These are phyloP conservation scores for Octodon degus DNA, from an alignment of 2,113 vertebrate genomes.

Conservation along the genomic window DNA sequence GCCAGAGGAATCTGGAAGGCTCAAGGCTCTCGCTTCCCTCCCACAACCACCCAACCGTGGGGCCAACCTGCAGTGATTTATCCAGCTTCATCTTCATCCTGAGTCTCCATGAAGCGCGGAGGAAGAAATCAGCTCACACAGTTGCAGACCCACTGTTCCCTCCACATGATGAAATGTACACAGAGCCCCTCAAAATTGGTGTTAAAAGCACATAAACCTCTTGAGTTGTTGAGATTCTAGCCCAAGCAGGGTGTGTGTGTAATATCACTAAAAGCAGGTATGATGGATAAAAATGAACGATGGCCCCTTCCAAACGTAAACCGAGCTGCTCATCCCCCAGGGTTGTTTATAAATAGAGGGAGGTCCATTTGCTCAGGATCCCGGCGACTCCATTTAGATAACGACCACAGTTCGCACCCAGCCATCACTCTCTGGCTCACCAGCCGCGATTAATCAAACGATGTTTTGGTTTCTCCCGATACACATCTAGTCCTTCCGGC, in stretches of 20 bases:
- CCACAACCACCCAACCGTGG: constrained; percentile 50
- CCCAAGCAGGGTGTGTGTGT: constrained; percentile 86
- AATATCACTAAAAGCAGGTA: constrained; percentile 91
- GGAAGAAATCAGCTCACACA: constrained; percentile 71
- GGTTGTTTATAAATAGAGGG: constrained; percentile 89
- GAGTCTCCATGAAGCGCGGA: constrained; percentile 69
- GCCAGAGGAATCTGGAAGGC: not conserved
- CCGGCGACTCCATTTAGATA: constrained; percentile 89
- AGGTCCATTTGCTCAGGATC: constrained; percentile 87
- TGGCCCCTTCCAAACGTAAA: constrained; percentile 89
- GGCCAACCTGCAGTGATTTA: constrained; percentile 81
- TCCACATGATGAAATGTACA: constrained; percentile 87
- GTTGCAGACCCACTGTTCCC: constrained; percentile 76
- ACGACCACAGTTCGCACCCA: constrained; percentile 89
- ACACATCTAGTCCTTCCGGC: constrained; percentile 93
- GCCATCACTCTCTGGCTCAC: constrained; percentile 92
- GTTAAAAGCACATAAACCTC: constrained; percentile 92
- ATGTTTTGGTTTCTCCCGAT: constrained; percentile 94
- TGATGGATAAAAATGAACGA: constrained; percentile 90
- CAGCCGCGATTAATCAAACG: constrained; percentile 95
- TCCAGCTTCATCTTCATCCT: constrained; percentile 49
- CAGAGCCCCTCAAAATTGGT: constrained; percentile 88
- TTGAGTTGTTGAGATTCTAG: constrained; percentile 89
- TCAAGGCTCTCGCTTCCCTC: constrained; percentile 16
- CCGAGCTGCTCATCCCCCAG: constrained; percentile 88